Percentiles rank a stretch among this genome's conserved stretches.
These are phyloP conservation scores for Acanthosoma haemorrhoidale DNA, from an alignment of 2,888 invertebrate genomes.

Conservation along the genomic window DNA sequence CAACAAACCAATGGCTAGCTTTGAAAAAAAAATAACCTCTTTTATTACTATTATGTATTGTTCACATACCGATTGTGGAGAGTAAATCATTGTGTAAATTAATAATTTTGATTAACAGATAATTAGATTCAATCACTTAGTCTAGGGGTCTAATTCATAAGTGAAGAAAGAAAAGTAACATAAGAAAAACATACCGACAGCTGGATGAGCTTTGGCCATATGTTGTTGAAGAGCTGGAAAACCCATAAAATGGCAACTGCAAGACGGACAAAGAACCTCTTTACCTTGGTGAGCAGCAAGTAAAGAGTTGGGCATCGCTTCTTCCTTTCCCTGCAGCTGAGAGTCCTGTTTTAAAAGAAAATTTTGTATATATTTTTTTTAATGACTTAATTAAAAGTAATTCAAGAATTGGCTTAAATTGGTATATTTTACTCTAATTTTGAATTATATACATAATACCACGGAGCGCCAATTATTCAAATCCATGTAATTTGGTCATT, in stretches of 20 bases:
- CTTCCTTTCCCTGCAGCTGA: background rate
- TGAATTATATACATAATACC: too few relatives aligned
- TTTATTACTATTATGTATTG: background rate
- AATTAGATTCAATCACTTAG: too few relatives aligned
- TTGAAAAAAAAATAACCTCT: slow-evolving; percentile 18
- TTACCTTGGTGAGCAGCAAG: slow-evolving; percentile 40
- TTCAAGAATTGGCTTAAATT: background rate
- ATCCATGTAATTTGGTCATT: too few relatives aligned
- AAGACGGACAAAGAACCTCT: slow-evolving; percentile 43
- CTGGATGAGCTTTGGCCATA: slow-evolving; percentile 38
- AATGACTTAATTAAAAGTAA: background rate
- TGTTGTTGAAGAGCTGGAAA: slow-evolving; percentile 42
- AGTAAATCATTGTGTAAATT: too few relatives aligned
- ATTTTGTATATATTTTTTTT: background rate
- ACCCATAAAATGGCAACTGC: slow-evolving; percentile 43
- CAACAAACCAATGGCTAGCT: slow-evolving; percentile 25
- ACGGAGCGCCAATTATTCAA: too few relatives aligned
- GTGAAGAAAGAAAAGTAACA: too few relatives aligned
- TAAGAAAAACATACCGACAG: slow-evolving; percentile 13
- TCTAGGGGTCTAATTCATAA: too few relatives aligned
- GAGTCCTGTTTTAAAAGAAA: background rate
- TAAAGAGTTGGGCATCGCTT: slow-evolving; percentile 23
- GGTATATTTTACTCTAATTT: too few relatives aligned
- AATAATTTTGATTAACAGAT: too few relatives aligned
- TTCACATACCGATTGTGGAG: too few relatives aligned